phyloP scores from a whole-genome alignment of 1,140 invertebrate species.

The Polypedilum pembai region DNA sequence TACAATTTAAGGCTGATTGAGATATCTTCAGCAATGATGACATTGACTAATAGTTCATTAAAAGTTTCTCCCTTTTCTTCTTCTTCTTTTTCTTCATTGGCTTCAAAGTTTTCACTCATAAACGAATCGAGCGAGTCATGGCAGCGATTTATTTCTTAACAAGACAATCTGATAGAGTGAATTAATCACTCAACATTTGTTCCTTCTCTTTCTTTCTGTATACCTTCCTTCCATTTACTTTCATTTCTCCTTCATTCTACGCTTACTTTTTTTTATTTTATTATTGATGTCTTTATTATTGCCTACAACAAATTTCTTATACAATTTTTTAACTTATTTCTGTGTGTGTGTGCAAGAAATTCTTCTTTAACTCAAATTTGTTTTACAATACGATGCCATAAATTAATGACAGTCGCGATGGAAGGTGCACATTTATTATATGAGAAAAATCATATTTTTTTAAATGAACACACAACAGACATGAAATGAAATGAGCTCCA shows the following conservation, averaged over 20 bases:
- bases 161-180: not conserved
- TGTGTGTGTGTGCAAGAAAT: not conserved
- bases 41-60: not conserved
- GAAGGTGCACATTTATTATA: not conserved
- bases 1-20: not conserved
- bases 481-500: not conserved
- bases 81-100: not conserved
- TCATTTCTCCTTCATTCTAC: not conserved
- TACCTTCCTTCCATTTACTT: not conserved
- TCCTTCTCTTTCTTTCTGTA: not conserved
- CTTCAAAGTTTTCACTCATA: constrained; percentile 2
- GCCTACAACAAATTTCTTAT: not conserved
- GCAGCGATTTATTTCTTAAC: constrained; percentile 11
- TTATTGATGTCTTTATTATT: constrained; percentile 19
- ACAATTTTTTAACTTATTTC: not conserved
- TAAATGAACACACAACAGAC: constrained; percentile 17
- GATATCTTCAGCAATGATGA: not conserved
- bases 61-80: not conserved
- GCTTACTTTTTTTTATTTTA: not conserved
- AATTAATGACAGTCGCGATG: constrained; percentile 16
- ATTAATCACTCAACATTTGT: not conserved
- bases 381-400: constrained; percentile 6
- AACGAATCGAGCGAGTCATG: not conserved
- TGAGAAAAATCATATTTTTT: not conserved
- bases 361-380: not conserved